Percentiles rank a stretch among this genome's conserved stretches.
These are phyloP conservation scores for Serranus cabrilla DNA, from an alignment of 2,797 vertebrate species.

Conservation along the genomic window DNA sequence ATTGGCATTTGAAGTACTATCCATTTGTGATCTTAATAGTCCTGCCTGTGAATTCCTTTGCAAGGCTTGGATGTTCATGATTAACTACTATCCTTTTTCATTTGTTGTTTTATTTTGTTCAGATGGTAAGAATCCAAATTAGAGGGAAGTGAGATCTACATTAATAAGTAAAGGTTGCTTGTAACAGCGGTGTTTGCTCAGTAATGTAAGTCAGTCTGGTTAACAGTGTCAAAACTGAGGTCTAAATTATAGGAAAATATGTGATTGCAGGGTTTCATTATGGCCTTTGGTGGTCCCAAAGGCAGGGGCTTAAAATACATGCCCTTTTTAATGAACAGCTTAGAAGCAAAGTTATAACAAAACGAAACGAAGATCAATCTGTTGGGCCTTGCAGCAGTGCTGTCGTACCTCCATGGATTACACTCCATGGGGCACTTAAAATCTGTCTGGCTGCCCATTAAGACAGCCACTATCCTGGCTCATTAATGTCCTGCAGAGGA, in stretches of 20 bases:
- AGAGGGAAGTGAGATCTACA: neutral
- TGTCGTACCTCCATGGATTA: slow-evolving; percentile 77
- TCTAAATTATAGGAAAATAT: slow-evolving; percentile 26
- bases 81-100: neutral
- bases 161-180: slow-evolving; percentile 12
- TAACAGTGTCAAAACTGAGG: neutral
- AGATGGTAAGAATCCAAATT: neutral
- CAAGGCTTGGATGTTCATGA: neutral
- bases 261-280: slow-evolving; percentile 14
- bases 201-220: neutral
- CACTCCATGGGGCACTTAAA: slow-evolving; percentile 76
- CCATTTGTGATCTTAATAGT: neutral
- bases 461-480: slow-evolving; percentile 72
- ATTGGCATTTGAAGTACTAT: neutral
- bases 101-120: slow-evolving; percentile 1
- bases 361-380: slow-evolving; percentile 72
- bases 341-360: slow-evolving; percentile 59
- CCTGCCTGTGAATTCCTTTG: slow-evolving; percentile 8
- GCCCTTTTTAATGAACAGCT: slow-evolving; percentile 73
- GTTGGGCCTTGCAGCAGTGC: slow-evolving; percentile 69
- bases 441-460: slow-evolving; percentile 81
- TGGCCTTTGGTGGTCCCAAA: slow-evolving; percentile 24
- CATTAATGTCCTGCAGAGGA: slow-evolving; percentile 79
- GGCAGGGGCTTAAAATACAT: slow-evolving; percentile 47
- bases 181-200: slow-evolving; percentile 2